Evolutionary conservation across 2,888 invertebrate species (phyloP).

Genomic region (Itoplectis maculator): DNA sequence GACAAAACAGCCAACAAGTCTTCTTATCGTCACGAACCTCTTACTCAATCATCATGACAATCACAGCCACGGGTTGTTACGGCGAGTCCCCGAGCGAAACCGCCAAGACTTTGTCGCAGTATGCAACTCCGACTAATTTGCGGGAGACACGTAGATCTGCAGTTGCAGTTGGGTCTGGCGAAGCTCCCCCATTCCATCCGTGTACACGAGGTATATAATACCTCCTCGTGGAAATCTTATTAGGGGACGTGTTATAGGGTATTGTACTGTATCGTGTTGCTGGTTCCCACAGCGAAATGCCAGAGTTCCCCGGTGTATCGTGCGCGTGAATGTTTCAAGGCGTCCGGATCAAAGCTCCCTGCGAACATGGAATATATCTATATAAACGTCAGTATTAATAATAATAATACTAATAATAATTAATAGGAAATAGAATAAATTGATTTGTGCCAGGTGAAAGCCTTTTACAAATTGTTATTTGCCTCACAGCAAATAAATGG

Average conservation of each 20-base stretch:
- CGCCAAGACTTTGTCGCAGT: conserved; percentile 3
- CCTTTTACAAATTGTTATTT: too few relatives aligned
- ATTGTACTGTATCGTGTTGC: conserved; percentile 18
- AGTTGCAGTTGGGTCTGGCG: too few relatives aligned
- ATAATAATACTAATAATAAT: too few relatives aligned
- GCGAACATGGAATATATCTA: background rate
- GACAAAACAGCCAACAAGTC: too few relatives aligned
- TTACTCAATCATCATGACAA: background rate
- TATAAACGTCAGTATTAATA: background rate
- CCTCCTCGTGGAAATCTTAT: conserved; percentile 33
- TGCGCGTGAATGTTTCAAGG: conserved; percentile 39
- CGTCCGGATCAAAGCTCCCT: conserved; percentile 31
- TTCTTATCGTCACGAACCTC: background rate
- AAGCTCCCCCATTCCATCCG: too few relatives aligned
- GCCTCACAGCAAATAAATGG: too few relatives aligned
- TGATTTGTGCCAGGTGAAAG: too few relatives aligned
- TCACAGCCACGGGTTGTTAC: background rate
- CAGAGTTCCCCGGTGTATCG: conserved; percentile 41
- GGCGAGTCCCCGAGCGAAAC: background rate
- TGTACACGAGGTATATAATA: background rate
- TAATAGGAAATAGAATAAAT: too few relatives aligned
- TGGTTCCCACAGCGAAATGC: conserved; percentile 48
- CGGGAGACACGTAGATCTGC: background rate
- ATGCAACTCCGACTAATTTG: conserved; percentile 11
- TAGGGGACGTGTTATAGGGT: conserved; percentile 14